Conservation (phyloP, 2,888 invertebrate species). For the Resseliella maxima region DNA sequence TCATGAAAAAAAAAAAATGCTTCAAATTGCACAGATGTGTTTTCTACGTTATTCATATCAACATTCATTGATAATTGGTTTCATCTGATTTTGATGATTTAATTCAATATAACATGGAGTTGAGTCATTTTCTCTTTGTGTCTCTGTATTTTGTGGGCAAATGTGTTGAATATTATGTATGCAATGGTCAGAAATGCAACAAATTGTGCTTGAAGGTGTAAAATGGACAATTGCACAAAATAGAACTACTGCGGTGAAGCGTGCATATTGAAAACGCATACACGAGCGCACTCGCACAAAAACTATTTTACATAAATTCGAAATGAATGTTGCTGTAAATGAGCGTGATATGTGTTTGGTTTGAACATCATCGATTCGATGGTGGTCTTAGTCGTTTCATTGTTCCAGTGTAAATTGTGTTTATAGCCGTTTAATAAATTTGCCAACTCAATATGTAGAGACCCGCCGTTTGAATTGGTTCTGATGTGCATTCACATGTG, state of each 20-base stretch:
- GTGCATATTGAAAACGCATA: background rate
- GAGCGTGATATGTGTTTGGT: background rate
- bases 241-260: background rate
- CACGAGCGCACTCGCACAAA: background rate
- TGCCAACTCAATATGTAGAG: background rate
- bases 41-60: background rate
- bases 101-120: background rate
- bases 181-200: background rate
- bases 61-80: slow-evolving; percentile 16
- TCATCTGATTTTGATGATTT: background rate
- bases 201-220: slow-evolving; percentile 34
- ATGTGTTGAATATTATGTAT: background rate
- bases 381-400: background rate
- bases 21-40: too few species aligned
- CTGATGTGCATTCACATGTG: slow-evolving; percentile 4
- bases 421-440: slow-evolving; percentile 42
- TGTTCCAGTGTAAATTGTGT: slow-evolving; percentile 46
- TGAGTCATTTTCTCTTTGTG: background rate
- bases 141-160: too few species aligned
- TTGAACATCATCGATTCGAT: background rate
- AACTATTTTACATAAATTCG: slow-evolving; percentile 7
- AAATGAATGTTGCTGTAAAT: background rate
- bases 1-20: too few species aligned
- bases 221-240: slow-evolving; percentile 7
- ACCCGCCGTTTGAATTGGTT: background rate